Conservation (phyloP, 2,797 vertebrate genomes). For the Potorous gilbertii region DNA sequence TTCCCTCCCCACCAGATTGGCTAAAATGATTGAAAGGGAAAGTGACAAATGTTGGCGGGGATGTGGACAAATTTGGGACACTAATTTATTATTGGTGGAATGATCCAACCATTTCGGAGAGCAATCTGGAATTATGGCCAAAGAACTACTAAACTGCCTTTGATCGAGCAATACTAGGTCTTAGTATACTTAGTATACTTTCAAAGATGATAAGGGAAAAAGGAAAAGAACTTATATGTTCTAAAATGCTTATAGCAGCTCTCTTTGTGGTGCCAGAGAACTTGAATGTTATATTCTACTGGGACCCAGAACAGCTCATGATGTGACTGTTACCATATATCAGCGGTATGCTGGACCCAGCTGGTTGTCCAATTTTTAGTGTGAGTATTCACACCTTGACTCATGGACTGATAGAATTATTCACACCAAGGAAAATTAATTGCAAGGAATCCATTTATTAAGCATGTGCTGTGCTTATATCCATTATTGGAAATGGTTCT, state of each 20-base stretch:
- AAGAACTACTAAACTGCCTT: background rate
- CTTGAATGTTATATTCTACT: background rate
- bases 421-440: too few relatives aligned
- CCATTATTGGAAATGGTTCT: too few relatives aligned
- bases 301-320: background rate
- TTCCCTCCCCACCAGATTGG: background rate
- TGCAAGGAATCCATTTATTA: too few relatives aligned
- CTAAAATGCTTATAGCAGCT: background rate
- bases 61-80: background rate
- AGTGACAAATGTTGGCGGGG: background rate
- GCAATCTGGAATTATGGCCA: background rate
- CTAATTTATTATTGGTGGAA: background rate
- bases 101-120: background rate
- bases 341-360: background rate
- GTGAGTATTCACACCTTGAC: background rate
- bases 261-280: background rate
- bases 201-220: background rate
- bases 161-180: background rate
- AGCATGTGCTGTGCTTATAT: too few relatives aligned
- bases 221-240: background rate
- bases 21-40: background rate
- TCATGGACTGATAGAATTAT: too few relatives aligned
- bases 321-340: background rate
- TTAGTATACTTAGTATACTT: too few relatives aligned
- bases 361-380: background rate